Evolutionary conservation across 1,140 invertebrate species (phyloP).

Genomic region (Trichomalopsis sarcophagae): DNA sequence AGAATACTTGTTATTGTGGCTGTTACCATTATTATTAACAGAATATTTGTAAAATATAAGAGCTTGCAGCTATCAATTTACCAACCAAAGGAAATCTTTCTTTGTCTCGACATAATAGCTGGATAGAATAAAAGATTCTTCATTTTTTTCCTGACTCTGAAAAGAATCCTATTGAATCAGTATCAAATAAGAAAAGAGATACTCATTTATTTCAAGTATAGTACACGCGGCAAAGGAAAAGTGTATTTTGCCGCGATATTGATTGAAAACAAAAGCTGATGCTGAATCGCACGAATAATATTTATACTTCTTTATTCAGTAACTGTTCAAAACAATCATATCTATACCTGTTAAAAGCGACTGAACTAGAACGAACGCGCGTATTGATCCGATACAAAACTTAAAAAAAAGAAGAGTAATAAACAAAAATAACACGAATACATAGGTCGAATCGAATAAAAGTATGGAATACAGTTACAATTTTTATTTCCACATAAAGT

Average conservation of each 20-base stretch:
- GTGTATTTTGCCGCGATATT: neutral
- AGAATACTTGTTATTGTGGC: too few species aligned
- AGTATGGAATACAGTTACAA: neutral
- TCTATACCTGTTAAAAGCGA: neutral
- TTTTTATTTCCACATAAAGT: neutral
- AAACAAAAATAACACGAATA: neutral
- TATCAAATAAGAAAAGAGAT: constrained; percentile 6
- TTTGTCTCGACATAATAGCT: neutral
- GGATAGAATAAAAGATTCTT: neutral
- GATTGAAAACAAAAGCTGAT: neutral
- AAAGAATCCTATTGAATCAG: neutral
- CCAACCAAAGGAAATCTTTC: neutral
- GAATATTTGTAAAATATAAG: too few species aligned
- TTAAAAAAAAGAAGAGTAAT: neutral
- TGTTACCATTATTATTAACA: too few species aligned
- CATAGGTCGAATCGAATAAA: neutral
- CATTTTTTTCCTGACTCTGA: neutral
- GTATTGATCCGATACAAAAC: neutral
- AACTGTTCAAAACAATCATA: neutral
- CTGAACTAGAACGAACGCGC: neutral
- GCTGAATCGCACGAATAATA: neutral
- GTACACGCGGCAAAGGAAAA: neutral
- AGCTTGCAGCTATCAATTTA: too few species aligned
- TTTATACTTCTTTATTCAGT: neutral
- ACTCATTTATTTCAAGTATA: neutral